These are phyloP conservation scores for Anorthoa munda DNA, from an alignment of 2,888 invertebrate genomes.

Conservation along the genomic window DNA sequence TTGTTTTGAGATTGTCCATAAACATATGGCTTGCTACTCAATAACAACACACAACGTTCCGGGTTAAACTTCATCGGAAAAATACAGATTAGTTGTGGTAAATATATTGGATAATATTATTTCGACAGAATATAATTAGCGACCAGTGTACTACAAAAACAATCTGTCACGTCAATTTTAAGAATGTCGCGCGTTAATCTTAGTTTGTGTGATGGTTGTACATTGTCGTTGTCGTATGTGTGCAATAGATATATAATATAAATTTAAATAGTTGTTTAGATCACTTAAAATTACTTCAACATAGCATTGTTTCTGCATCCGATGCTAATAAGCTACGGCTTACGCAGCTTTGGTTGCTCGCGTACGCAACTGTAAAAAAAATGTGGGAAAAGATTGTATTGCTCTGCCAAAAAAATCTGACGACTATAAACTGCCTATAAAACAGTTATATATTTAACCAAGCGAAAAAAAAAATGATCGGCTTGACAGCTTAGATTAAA, in stretches of 20 bases:
- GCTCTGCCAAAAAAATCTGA: background rate
- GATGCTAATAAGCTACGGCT: background rate
- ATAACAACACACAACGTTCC: slow-evolving; percentile 37
- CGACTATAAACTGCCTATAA: background rate
- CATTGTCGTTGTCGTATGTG: slow-evolving; percentile 5
- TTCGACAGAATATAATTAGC: background rate
- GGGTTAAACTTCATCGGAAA: slow-evolving; percentile 47
- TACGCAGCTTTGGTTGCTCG: background rate
- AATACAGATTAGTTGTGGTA: slow-evolving; percentile 25
- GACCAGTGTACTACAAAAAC: slow-evolving; percentile 10
- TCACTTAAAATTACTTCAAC: background rate
- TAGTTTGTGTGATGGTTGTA: background rate
- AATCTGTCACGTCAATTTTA: slow-evolving; percentile 7
- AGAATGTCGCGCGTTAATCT: background rate
- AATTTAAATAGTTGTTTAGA: background rate
- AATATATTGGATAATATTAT: slow-evolving; percentile 14
- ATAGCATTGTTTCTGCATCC: background rate
- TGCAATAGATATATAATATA: background rate
- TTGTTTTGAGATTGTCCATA: slow-evolving; percentile 27
- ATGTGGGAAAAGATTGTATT: background rate
- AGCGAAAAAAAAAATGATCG: background rate
- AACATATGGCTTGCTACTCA: slow-evolving; percentile 41
- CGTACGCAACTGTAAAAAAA: background rate
- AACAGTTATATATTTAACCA: background rate
- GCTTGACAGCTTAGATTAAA: background rate